Percentiles rank a stretch among this genome's conserved stretches.
Evolutionary conservation across 2,113 vertebrate genomes (phyloP).

Genomic region (Gallinago undulata): DNA sequence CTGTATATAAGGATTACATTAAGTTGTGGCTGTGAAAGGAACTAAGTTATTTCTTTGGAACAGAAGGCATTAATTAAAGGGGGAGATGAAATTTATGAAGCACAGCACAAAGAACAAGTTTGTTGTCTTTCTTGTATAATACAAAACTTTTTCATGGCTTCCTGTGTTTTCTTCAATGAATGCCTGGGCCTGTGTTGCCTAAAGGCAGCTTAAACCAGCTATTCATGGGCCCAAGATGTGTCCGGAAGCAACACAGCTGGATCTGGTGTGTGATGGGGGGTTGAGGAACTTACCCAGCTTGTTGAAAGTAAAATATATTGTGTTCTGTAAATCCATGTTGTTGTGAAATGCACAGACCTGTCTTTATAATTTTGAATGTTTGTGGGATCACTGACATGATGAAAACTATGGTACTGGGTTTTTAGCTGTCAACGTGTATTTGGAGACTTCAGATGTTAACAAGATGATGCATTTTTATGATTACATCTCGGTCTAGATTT

Average conservation of each 20-base stretch:
- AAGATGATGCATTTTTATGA: neutral
- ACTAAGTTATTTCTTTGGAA: neutral
- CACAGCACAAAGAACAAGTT: neutral
- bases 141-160: neutral
- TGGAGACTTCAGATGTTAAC: neutral
- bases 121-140: neutral
- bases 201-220: neutral
- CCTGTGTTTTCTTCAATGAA: neutral
- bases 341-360: neutral
- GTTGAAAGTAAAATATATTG: neutral
- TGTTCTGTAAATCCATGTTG: neutral
- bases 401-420: neutral
- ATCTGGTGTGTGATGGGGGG: neutral
- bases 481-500: neutral
- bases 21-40: neutral
- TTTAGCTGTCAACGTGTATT: neutral
- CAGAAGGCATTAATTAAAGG: neutral
- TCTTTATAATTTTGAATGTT: neutral
- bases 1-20: neutral
- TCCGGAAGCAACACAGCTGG: neutral
- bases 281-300: neutral
- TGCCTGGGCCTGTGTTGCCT: neutral
- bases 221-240: neutral
- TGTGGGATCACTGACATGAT: neutral
- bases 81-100: neutral